phyloP scores from a whole-genome alignment of 1,140 invertebrate genomes.

The Drosophila setifemur region DNA sequence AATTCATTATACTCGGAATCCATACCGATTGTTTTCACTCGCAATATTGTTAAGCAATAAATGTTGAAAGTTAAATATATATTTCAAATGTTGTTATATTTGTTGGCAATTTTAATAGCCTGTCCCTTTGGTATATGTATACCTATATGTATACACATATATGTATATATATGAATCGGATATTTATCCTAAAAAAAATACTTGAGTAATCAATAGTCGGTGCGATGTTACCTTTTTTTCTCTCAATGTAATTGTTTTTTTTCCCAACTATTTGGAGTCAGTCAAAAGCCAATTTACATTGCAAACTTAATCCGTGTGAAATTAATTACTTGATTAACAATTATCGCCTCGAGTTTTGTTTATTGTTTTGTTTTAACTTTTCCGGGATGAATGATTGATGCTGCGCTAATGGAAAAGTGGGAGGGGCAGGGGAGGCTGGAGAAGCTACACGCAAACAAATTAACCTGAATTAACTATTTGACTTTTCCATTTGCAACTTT shows the following conservation, averaged over 20 bases:
- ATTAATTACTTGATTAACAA: conserved; percentile 68
- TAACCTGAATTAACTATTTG: conserved; percentile 50
- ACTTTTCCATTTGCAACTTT: conserved; percentile 45
- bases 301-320: conserved; percentile 75
- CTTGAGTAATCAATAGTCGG: too few species aligned
- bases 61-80: too few species aligned
- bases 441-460: conserved; percentile 51
- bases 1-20: too few species aligned
- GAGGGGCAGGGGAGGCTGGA: neutral
- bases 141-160: too few species aligned
- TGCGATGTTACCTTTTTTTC: too few species aligned
- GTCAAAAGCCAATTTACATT: conserved; percentile 74
- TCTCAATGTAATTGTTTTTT: neutral
- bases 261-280: conserved; percentile 18
- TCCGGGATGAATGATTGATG: neutral
- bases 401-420: neutral
- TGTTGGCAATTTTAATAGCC: too few species aligned
- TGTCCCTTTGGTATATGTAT: too few species aligned
- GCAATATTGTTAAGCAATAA: too few species aligned
- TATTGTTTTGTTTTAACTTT: conserved; percentile 7
- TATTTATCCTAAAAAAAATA: too few species aligned
- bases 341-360: conserved; percentile 21
- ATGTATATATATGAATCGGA: too few species aligned
- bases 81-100: too few species aligned
- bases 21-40: too few species aligned